A percentile compares a stretch with the other conserved stretches of the same genome.
These are phyloP conservation scores for Grus americana DNA, from an alignment of 2,113 vertebrate species.

Conservation along the genomic window DNA sequence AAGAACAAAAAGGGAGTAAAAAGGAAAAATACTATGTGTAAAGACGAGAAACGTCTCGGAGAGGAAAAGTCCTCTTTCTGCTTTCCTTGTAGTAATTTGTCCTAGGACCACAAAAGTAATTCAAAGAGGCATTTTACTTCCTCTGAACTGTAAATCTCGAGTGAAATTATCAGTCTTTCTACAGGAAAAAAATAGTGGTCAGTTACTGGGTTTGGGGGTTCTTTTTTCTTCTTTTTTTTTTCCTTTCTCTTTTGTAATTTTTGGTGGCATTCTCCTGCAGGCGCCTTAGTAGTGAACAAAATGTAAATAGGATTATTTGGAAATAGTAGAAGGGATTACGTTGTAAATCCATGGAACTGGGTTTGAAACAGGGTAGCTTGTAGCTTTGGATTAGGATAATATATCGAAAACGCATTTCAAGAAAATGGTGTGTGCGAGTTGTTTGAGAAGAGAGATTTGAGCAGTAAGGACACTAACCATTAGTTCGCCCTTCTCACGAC, in stretches of 20 bases:
- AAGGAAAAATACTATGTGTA: neutral
- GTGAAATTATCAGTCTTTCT: neutral
- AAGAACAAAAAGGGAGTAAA: rapidly evolving
- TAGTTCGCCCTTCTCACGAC: neutral
- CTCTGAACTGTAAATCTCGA: neutral
- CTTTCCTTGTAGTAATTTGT: neutral
- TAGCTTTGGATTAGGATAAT: neutral
- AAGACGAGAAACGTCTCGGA: neutral
- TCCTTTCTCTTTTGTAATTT: neutral
- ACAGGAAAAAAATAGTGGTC: neutral
- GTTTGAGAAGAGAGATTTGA: neutral
- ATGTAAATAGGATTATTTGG: conserved; percentile 50
- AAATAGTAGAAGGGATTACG: conserved; percentile 54
- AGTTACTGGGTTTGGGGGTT: neutral
- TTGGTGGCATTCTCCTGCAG: neutral
- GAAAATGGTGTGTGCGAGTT: neutral
- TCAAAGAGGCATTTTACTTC: neutral
- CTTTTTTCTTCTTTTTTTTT: neutral
- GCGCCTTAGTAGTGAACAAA: conserved; percentile 5
- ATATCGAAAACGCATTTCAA: neutral
- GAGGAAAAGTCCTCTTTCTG: neutral
- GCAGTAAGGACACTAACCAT: neutral
- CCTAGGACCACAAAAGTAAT: neutral
- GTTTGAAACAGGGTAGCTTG: neutral
- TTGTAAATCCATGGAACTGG: conserved; percentile 12